Conservation (phyloP, 1,140 invertebrate species). For the Oncopodura yosiiana region DNA sequence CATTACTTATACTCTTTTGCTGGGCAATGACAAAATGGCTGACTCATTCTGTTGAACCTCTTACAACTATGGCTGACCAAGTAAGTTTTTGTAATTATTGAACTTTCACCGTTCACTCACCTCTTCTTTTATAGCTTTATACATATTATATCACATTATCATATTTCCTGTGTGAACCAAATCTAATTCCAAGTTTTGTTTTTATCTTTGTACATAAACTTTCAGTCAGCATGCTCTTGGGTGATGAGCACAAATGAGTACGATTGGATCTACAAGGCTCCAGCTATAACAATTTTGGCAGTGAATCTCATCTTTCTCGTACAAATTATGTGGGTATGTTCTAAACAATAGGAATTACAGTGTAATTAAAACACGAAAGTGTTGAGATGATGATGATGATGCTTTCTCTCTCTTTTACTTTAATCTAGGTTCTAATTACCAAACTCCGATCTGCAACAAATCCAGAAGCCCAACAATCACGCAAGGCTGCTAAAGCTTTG, state of each 20-base stretch:
- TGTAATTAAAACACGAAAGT: not conserved
- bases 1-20: constrained; percentile 1
- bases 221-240: constrained; percentile 43
- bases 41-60: not conserved
- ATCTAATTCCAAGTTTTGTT: not conserved
- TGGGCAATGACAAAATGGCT: constrained; percentile 11
- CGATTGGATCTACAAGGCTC: constrained; percentile 74
- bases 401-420: not conserved
- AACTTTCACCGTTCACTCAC: not conserved
- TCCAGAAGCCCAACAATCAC: constrained; percentile 73
- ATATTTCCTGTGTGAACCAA: not conserved
- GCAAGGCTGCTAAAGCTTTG: constrained; percentile 81
- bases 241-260: constrained; percentile 56
- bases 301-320: constrained; percentile 77
- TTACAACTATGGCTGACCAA: not conserved
- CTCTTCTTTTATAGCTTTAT: not conserved
- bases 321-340: constrained; percentile 78
- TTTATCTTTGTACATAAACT: no score
- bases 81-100: not conserved
- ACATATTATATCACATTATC: not conserved
- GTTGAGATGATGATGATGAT: not conserved
- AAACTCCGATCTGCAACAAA: constrained; percentile 77
- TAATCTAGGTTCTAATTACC: constrained; percentile 69
- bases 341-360: not conserved
- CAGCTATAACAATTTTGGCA: constrained; percentile 58